phyloP scores from a whole-genome alignment of 2,113 vertebrate species.

The Campylorhamphus procurvoides region DNA sequence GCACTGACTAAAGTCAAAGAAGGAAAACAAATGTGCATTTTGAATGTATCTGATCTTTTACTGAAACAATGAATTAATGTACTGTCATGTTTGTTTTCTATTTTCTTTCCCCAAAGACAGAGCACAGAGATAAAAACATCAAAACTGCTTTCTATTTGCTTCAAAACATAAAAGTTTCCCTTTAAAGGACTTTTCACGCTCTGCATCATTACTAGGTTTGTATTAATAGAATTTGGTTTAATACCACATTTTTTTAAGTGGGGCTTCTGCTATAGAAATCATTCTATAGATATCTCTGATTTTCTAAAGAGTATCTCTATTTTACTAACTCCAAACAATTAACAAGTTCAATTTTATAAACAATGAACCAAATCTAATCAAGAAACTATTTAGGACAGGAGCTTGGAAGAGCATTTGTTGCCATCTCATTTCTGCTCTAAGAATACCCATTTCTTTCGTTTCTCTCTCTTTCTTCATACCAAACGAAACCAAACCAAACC shows the following conservation, averaged over 20 bases:
- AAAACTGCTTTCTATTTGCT: not conserved
- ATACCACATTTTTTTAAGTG: not conserved
- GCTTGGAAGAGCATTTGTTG: not conserved
- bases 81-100: constrained; percentile 53
- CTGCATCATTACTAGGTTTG: not conserved
- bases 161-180: not conserved
- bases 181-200: not conserved
- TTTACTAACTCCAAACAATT: not conserved
- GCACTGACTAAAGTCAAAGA: constrained; percentile 19
- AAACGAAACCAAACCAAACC: not conserved
- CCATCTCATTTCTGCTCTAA: not conserved
- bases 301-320: not conserved
- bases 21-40: constrained; percentile 58
- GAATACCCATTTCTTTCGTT: not conserved
- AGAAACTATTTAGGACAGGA: not conserved
- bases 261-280: not conserved
- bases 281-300: not conserved
- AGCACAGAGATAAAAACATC: constrained; percentile 12
- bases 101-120: constrained; percentile 30
- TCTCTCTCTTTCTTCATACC: not conserved
- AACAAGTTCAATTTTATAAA: not conserved
- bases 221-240: not conserved
- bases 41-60: constrained; percentile 49
- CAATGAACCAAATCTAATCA: not conserved
- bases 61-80: constrained; percentile 63